Evolutionary conservation across 2,113 vertebrate genomes (phyloP).

Genomic region (Alexandromys fortis): DNA sequence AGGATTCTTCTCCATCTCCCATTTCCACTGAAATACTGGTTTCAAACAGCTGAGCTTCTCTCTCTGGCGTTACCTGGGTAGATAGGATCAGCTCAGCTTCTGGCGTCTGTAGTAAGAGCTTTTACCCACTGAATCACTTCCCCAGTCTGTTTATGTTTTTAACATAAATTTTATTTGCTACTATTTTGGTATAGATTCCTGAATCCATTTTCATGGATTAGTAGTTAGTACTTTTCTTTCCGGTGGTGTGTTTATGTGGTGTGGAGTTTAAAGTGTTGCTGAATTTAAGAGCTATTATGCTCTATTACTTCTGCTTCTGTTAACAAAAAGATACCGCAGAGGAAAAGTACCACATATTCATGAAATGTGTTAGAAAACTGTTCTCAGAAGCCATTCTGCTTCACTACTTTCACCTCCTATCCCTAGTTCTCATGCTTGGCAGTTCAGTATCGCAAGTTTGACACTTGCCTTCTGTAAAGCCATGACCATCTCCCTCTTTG

Average conservation of each 20-base stretch:
- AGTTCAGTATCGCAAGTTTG: neutral
- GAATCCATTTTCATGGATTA: neutral
- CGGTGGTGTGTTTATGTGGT: neutral
- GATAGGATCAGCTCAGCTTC: neutral
- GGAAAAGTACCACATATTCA: neutral
- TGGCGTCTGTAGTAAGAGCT: neutral
- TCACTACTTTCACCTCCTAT: rapidly evolving
- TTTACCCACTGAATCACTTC: neutral
- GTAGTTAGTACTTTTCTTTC: neutral
- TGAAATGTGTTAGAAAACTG: neutral
- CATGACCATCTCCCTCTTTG: no score
- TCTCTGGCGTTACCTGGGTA: neutral
- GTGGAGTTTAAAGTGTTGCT: neutral
- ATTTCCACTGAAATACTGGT: neutral
- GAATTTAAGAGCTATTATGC: neutral
- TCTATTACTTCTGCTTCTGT: neutral
- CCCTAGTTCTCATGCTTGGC: neutral
- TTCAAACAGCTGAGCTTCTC: neutral
- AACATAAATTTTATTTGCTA: neutral
- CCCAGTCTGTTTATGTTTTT: neutral
- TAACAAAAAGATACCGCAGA: neutral
- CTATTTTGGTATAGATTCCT: neutral
- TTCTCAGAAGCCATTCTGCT: neutral
- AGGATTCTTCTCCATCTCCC: neutral
- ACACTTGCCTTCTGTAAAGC: neutral